Conservation (phyloP, 2,113 vertebrate genomes). For the Tragelaphus strepsiceros region DNA sequence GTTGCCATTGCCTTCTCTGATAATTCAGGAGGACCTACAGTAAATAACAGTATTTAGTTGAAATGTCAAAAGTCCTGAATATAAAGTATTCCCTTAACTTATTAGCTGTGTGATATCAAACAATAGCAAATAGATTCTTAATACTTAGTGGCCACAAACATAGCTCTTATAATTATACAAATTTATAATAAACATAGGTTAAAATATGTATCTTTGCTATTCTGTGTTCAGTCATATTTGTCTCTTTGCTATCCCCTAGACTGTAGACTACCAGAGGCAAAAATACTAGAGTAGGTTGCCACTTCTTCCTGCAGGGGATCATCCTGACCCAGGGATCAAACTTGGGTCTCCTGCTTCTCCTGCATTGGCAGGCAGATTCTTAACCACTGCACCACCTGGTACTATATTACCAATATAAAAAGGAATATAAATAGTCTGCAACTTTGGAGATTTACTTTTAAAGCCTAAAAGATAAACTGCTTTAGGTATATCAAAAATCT, state of each 20-base stretch:
- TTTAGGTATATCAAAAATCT: background rate
- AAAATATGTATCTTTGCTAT: background rate
- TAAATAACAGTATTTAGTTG: background rate
- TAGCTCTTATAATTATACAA: background rate
- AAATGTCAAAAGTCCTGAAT: background rate
- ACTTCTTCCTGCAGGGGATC: background rate
- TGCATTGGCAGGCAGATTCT: background rate
- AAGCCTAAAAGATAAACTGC: background rate
- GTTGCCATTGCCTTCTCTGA: too few relatives aligned
- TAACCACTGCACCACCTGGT: background rate
- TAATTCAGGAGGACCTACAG: background rate
- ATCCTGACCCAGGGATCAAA: background rate
- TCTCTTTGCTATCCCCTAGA: background rate
- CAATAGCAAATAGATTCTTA: background rate
- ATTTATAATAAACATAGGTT: background rate
- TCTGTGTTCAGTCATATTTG: background rate
- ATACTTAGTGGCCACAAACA: background rate
- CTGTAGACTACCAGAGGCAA: background rate
- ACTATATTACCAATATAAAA: background rate
- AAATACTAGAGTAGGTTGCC: background rate
- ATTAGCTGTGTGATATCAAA: background rate
- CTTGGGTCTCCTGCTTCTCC: background rate
- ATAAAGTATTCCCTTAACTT: background rate
- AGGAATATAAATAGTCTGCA: background rate
- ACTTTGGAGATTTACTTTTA: background rate